Conservation (phyloP, 2,888 invertebrate genomes). For the Megaustenia siamemsis region DNA sequence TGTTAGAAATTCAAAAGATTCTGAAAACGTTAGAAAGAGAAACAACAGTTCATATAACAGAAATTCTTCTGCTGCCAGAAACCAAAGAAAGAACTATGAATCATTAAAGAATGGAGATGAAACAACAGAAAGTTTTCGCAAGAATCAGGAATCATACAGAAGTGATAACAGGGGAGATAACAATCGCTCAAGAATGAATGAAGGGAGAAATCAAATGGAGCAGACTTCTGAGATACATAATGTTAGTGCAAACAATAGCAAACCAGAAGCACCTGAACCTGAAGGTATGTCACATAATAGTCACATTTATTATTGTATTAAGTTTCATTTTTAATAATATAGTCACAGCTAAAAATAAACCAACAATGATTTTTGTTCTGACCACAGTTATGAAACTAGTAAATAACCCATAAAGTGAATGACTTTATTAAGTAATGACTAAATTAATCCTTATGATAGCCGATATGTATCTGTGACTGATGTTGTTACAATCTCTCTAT, state of each 20-base stretch:
- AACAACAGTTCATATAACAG: neutral
- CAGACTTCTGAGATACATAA: neutral
- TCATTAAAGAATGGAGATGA: neutral
- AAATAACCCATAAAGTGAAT: no score
- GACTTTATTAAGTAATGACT: no score
- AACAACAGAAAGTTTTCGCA: neutral
- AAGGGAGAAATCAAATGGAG: neutral
- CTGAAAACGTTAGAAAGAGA: neutral
- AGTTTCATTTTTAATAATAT: no score
- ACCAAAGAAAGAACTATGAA: constrained; percentile 3
- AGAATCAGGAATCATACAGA: neutral
- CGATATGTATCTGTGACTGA: no score
- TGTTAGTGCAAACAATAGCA: constrained; percentile 27
- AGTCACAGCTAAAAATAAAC: no score
- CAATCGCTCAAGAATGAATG: neutral
- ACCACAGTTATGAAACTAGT: no score
- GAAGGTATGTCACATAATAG: constrained; percentile 47
- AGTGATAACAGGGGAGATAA: neutral
- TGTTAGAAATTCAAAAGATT: constrained; percentile 8
- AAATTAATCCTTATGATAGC: no score
- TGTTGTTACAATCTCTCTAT: no score
- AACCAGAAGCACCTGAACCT: constrained; percentile 12
- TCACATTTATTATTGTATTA: no score
- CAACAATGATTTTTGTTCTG: no score
- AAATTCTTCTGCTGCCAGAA: neutral